Evolutionary conservation across 2,113 vertebrate species (phyloP).

Genomic region (Arizona elegans): DNA sequence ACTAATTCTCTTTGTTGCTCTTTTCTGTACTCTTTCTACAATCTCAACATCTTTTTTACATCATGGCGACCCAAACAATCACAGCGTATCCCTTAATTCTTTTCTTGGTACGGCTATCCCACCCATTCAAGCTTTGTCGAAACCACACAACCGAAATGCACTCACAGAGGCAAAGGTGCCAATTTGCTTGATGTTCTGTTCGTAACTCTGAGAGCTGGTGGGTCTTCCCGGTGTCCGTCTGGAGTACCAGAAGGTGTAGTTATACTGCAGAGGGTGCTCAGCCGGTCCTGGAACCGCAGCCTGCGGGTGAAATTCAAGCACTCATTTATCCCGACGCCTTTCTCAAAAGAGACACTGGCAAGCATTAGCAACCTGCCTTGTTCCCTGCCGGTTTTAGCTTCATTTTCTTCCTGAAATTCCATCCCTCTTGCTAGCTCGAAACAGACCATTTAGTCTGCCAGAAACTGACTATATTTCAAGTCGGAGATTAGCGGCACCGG

Average conservation of each 20-base stretch:
- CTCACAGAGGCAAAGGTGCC: slow-evolving; percentile 85
- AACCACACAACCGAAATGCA: slow-evolving; percentile 4
- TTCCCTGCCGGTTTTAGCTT: background rate
- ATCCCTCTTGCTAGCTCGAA: slow-evolving; percentile 17
- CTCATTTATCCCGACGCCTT: background rate
- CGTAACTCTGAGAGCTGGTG: slow-evolving; percentile 81
- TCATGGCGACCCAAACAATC: too few relatives aligned
- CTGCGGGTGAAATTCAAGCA: slow-evolving; percentile 57
- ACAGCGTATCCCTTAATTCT: too few relatives aligned
- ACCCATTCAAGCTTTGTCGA: rapidly evolving
- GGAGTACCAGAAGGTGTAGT: slow-evolving; percentile 85
- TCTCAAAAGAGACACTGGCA: background rate
- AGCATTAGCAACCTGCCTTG: background rate
- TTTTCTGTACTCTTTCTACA: too few relatives aligned
- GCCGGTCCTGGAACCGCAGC: slow-evolving; percentile 79
- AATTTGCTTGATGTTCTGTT: slow-evolving; percentile 84
- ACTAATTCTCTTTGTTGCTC: too few relatives aligned
- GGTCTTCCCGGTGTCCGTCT: slow-evolving; percentile 78
- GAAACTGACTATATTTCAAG: slow-evolving; percentile 12
- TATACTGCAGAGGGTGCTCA: slow-evolving; percentile 81
- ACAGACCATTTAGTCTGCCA: slow-evolving; percentile 3
- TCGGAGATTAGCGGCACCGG: background rate
- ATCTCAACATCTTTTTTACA: too few relatives aligned
- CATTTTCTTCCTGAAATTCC: slow-evolving; percentile 22
- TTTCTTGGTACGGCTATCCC: background rate